Conservation (phyloP, 2,113 vertebrate species). For the Cygnus atratus region DNA sequence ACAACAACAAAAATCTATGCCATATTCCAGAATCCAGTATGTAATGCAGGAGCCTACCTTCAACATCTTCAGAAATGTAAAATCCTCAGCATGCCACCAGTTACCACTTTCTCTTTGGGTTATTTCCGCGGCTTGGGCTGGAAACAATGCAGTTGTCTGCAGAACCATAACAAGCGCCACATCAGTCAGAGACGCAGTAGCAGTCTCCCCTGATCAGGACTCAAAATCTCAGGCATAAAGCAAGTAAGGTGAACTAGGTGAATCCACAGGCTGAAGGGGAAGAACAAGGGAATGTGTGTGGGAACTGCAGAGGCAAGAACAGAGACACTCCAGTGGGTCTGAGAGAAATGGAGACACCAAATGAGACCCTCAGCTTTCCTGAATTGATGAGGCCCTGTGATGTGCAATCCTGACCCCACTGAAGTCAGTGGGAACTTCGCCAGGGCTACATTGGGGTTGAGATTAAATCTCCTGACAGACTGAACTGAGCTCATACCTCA, state of each 20-base stretch:
- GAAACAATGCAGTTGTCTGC: neutral
- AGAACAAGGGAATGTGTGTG: neutral
- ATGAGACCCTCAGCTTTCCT: neutral
- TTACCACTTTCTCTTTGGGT: neutral
- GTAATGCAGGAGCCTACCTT: neutral
- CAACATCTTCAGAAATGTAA: neutral
- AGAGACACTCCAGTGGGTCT: rapidly evolving
- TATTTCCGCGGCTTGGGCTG: neutral
- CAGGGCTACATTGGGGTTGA: neutral
- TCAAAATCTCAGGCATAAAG: neutral
- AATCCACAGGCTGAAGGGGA: neutral
- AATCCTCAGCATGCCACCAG: neutral
- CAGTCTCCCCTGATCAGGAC: neutral
- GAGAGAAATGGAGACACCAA: neutral
- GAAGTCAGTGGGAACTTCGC: neutral
- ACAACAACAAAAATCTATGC: neutral
- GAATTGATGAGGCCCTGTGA: neutral
- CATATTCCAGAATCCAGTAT: neutral
- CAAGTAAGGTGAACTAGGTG: neutral
- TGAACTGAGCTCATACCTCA: neutral
- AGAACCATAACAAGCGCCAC: neutral
- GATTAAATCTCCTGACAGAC: neutral
- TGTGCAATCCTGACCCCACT: neutral
- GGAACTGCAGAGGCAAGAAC: neutral
- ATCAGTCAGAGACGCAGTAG: neutral